Evolutionary conservation across 1,140 invertebrate species (phyloP).

Genomic region (Pachypeltis micranthus): DNA sequence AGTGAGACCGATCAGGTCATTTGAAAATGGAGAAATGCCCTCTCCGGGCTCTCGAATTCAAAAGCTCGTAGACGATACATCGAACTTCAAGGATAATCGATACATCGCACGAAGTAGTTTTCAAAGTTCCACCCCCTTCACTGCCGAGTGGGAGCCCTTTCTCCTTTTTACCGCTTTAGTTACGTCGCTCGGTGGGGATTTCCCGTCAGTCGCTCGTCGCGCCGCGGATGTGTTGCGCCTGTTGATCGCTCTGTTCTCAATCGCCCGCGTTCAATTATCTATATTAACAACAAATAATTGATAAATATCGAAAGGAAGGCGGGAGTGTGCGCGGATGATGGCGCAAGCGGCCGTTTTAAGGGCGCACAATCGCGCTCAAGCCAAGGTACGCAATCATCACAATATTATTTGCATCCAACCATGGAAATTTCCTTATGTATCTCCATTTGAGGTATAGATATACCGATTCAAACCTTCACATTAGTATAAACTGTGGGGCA

Average conservation of each 20-base stretch:
- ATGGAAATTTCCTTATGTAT: too few relatives aligned
- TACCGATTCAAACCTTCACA: too few relatives aligned
- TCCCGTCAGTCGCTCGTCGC: not conserved
- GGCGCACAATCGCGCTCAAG: conserved; percentile 17
- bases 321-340: conserved; percentile 7
- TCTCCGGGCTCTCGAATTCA: too few relatives aligned
- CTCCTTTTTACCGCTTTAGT: not conserved
- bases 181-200: not conserved
- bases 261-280: too few relatives aligned
- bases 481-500: too few relatives aligned
- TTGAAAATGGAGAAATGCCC: too few relatives aligned
- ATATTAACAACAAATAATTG: not conserved
- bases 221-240: too few relatives aligned
- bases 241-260: too few relatives aligned
- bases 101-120: not conserved
- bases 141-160: not conserved
- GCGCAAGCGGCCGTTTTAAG: conserved; percentile 21
- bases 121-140: not conserved
- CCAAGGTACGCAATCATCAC: not conserved
- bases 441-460: too few relatives aligned
- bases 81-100: not conserved
- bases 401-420: not conserved
- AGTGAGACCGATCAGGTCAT: too few relatives aligned
- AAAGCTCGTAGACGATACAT: too few relatives aligned
- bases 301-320: not conserved